Base-by-base conservation (phyloP, 2,888 invertebrate species). In the Imbricaverruca yamaguchii region DNA sequence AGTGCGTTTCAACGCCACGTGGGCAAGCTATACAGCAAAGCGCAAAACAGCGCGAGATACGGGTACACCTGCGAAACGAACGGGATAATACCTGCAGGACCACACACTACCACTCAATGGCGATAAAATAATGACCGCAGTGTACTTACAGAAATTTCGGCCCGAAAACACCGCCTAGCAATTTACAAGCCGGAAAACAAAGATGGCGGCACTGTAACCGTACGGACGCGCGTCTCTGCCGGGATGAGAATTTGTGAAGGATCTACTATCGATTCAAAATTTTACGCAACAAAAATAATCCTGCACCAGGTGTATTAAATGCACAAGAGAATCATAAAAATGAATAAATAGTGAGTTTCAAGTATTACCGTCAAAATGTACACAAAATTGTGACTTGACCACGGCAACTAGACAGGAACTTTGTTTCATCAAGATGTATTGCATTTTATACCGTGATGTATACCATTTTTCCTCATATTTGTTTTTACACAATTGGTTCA, bases 121-220 rank as follows among this genome's bases (percentile, higher is more conserved):
- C 39, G 39, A 39, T 39, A 39, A 39, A 39, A 39, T 39, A 39
- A 39, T 7, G 1, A 59, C 59, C 59, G 59, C 11, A 59, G 12
- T 59, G 23, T 67, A 67, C 67, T 67, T 67, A 67, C 67, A 25
- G 67, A 67, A 67, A 67, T 67, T 67, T 67, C 67, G 67, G 67
- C 67, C 25, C 67, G 25, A 67, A 25, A 67, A 23, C 13, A 25
- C 9, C 25, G 67, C 67, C 25, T 11, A 67, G 67, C 25, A 67
- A 67, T 67, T 67, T 67, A n/a, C 67, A 67, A 10, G 25, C 67
- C 67, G 67, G 67, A 67, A 67, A 63, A 67, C 25, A 67, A 67
- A 67, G 67, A 67, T 67, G 67, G 67, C 67, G 25, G 67, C 25
- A 12, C 6, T n/a, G 13, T 25, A 25, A 67, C 25, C 15, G 11